Conservation (phyloP, 2,113 vertebrate genomes). For the Eudorcas thomsonii region DNA sequence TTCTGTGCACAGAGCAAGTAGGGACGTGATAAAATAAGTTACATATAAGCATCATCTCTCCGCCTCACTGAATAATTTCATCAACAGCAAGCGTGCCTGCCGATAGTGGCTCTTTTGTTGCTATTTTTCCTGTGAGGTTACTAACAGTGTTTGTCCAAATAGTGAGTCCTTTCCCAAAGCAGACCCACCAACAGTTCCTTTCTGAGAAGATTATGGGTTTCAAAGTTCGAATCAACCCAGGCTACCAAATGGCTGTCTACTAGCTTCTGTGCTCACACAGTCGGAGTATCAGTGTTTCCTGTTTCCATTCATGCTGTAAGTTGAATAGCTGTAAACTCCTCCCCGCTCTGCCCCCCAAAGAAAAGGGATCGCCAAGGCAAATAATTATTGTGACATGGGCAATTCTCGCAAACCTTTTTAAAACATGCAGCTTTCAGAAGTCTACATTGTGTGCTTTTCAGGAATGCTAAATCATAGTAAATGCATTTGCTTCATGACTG, state of each 20-base stretch:
- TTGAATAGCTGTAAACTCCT: background rate
- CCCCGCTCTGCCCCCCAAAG: fast-evolving
- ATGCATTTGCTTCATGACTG: background rate
- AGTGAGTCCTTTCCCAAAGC: background rate
- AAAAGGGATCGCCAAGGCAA: slow-evolving; percentile 26
- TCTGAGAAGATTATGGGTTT: background rate
- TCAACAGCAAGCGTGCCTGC: background rate
- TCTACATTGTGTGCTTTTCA: background rate
- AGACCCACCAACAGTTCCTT: background rate
- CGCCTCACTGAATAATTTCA: background rate
- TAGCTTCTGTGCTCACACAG: background rate
- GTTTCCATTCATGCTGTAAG: slow-evolving; percentile 36
- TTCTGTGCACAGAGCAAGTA: background rate
- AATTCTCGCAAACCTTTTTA: background rate
- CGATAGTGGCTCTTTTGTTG: background rate
- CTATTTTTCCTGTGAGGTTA: background rate
- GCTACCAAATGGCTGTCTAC: background rate
- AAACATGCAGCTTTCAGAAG: background rate
- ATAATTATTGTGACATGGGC: background rate
- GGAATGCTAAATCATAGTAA: background rate
- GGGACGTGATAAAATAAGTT: background rate
- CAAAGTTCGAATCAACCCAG: background rate
- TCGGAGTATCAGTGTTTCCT: slow-evolving; percentile 21
- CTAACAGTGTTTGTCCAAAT: background rate
- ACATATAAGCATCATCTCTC: background rate